Conservation (phyloP, 2,797 vertebrate species). For the Chloroceryle amazona region DNA sequence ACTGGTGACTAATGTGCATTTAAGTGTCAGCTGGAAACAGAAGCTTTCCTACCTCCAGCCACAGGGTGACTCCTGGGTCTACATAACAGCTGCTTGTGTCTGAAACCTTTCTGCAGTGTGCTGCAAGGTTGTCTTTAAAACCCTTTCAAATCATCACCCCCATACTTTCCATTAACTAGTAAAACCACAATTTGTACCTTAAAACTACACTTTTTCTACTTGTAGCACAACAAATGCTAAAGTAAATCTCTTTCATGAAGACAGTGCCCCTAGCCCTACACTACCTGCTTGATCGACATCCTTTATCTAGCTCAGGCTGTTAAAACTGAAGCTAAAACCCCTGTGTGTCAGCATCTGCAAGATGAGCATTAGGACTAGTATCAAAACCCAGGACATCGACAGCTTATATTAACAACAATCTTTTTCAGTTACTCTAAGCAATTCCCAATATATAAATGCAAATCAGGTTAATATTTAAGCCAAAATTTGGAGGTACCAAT, state of each 20-base stretch:
- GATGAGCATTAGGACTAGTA: neutral
- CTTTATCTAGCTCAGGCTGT: neutral
- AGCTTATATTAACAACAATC: slow-evolving; percentile 8
- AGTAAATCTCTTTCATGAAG: neutral
- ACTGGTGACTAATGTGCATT: neutral
- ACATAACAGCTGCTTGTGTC: neutral
- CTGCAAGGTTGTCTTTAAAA: neutral
- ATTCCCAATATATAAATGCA: slow-evolving; percentile 8
- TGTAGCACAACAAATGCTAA: neutral
- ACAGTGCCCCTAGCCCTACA: neutral
- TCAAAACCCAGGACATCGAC: neutral
- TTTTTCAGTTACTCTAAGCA: slow-evolving; percentile 15
- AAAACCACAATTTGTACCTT: neutral
- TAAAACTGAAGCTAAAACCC: slow-evolving; percentile 13
- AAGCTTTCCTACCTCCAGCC: neutral
- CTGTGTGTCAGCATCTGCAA: slow-evolving; percentile 6
- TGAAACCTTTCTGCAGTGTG: neutral
- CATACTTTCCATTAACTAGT: neutral
- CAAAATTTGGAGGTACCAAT: slow-evolving; percentile 6
- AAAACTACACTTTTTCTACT: neutral
- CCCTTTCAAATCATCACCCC: neutral
- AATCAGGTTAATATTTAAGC: slow-evolving; percentile 54
- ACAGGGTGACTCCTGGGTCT: neutral
- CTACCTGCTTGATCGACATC: neutral
- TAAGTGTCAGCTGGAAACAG: neutral